Evolutionary conservation across 2,113 vertebrate genomes (phyloP).

Genomic region (Sporophila hypoxantha): DNA sequence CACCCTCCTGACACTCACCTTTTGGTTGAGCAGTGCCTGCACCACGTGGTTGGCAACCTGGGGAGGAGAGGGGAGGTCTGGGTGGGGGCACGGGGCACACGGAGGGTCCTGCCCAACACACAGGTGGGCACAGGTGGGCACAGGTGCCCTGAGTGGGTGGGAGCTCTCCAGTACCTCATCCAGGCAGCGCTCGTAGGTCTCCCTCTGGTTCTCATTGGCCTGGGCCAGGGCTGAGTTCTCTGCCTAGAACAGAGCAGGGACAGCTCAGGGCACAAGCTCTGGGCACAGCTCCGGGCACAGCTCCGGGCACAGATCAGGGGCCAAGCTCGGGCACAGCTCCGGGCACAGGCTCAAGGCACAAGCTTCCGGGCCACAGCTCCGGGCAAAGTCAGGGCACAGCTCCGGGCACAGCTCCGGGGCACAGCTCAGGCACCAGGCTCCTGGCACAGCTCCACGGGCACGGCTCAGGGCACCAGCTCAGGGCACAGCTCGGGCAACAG

Average conservation of each 20-base stretch:
- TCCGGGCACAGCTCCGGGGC: too few species aligned
- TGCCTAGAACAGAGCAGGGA: slow-evolving; percentile 65
- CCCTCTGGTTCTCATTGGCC: slow-evolving; percentile 92
- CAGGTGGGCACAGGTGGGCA: not conserved
- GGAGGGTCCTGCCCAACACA: accelerated
- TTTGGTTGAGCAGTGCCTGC: slow-evolving; percentile 91
- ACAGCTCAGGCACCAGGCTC: too few species aligned
- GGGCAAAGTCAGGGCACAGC: too few species aligned
- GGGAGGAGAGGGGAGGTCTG: not conserved
- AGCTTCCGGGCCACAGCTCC: too few species aligned
- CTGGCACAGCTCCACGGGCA: too few species aligned
- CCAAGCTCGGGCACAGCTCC: too few species aligned
- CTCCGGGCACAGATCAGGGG: not conserved
- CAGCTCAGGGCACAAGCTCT: not conserved
- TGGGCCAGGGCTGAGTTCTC: slow-evolving; percentile 88
- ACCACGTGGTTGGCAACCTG: slow-evolving; percentile 96
- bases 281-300: not conserved
- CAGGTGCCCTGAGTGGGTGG: accelerated
- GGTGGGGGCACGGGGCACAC: not conserved
- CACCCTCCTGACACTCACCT: slow-evolving; percentile 70
- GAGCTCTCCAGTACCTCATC: slow-evolving; percentile 74
- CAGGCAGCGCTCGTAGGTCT: slow-evolving; percentile 90
- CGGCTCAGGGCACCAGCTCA: too few species aligned
- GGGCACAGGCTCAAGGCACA: too few species aligned
- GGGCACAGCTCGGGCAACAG: too few species aligned